Percentiles rank a stretch among this genome's conserved stretches.
Conservation (phyloP, 1,140 invertebrate species). For the Panagrolaimus sp. region DNA sequence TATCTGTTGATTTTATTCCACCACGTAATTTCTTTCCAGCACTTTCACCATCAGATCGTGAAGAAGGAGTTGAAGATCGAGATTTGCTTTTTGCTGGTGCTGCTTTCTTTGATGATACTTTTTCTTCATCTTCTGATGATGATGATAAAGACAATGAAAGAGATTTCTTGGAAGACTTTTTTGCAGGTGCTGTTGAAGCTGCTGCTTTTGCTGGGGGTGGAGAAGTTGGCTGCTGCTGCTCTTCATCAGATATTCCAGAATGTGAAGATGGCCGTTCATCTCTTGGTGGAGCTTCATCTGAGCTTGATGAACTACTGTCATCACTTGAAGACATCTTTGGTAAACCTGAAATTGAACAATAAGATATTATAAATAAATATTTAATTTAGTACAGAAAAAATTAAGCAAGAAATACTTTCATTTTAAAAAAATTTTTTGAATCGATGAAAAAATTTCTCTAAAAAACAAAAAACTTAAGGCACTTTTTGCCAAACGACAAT, state of each 20-base stretch:
- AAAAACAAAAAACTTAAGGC: too few relatives aligned
- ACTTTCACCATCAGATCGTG: background rate
- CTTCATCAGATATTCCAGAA: constrained; percentile 1
- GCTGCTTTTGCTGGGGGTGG: background rate
- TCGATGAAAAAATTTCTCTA: too few relatives aligned
- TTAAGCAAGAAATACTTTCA: too few relatives aligned
- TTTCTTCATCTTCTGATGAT: background rate
- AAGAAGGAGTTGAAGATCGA: background rate
- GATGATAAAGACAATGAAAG: background rate
- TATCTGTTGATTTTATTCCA: background rate
- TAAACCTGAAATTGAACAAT: too few relatives aligned
- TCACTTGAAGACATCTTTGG: background rate
- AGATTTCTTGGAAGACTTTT: background rate
- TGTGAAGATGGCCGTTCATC: background rate
- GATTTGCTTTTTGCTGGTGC: background rate
- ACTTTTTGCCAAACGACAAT: too few relatives aligned
- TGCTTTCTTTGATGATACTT: background rate
- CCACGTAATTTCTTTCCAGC: background rate
- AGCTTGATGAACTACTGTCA: background rate
- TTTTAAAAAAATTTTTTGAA: too few relatives aligned
- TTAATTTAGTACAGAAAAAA: too few relatives aligned
- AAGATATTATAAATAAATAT: too few relatives aligned
- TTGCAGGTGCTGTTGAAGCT: background rate
- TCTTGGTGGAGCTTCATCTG: background rate
- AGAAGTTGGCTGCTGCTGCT: background rate